These are phyloP conservation scores for Drosophila mettleri DNA, from an alignment of 2,888 invertebrate species.

Conservation along the genomic window DNA sequence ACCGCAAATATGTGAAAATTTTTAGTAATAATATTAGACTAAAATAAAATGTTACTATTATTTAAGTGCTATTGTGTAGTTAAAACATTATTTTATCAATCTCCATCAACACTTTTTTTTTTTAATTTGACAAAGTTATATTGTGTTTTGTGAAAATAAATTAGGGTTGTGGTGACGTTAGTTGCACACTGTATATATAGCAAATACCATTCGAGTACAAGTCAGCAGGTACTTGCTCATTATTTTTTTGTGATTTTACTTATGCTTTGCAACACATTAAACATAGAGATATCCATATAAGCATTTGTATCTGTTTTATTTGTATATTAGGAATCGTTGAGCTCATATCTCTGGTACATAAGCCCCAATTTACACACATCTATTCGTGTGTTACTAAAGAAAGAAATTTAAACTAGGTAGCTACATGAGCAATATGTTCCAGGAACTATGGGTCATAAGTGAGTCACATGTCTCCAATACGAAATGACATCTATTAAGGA, in stretches of 20 bases:
- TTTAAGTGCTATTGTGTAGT: too few species aligned
- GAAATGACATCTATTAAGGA: too few species aligned
- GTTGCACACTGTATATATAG: too few species aligned
- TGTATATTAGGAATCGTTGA: slow-evolving; percentile 2
- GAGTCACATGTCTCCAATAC: neutral
- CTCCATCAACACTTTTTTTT: too few species aligned
- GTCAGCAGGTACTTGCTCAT: slow-evolving; percentile 2
- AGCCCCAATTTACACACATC: neutral
- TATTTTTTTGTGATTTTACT: neutral
- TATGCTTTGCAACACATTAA: neutral
- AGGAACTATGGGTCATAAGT: neutral
- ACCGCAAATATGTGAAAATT: too few species aligned
- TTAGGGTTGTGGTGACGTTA: too few species aligned
- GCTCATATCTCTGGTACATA: neutral
- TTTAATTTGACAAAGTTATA: too few species aligned
- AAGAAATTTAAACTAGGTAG: neutral
- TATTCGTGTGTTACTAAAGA: neutral
- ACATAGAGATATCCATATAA: neutral
- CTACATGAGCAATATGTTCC: slow-evolving; percentile 15
- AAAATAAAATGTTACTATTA: too few species aligned
- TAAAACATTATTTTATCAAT: too few species aligned
- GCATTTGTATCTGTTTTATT: slow-evolving; percentile 15
- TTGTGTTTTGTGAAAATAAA: too few species aligned
- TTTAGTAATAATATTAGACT: too few species aligned
- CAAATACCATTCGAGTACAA: slow-evolving; percentile 11